Conservation (phyloP, 2,797 vertebrate species). For the Chelon auratus region DNA sequence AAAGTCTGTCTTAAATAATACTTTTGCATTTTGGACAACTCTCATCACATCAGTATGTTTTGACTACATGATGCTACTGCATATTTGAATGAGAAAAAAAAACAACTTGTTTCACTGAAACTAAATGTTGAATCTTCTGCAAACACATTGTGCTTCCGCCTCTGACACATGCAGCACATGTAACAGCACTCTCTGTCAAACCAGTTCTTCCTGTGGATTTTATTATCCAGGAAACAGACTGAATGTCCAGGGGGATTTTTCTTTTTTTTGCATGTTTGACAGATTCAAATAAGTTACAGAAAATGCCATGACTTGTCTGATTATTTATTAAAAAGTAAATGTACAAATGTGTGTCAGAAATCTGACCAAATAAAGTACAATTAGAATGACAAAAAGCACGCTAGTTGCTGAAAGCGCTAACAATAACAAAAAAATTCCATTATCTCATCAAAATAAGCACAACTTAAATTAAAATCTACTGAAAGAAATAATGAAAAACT, state of each 20-base stretch:
- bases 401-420: conserved; percentile 1
- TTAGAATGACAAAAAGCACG: conserved; percentile 12
- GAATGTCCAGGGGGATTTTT: conserved; percentile 23
- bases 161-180: conserved; percentile 19
- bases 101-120: conserved; percentile 59
- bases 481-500: not conserved
- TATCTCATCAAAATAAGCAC: not conserved
- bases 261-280: not conserved
- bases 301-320: not conserved
- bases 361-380: conserved; percentile 3
- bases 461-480: not conserved
- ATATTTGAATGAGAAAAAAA: conserved; percentile 27
- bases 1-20: not conserved
- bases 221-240: conserved; percentile 11
- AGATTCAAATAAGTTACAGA: not conserved
- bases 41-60: not conserved
- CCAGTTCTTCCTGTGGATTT: conserved; percentile 76
- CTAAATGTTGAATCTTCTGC: conserved; percentile 42
- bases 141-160: conserved; percentile 38
- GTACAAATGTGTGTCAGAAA: conserved; percentile 1
- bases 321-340: conserved; percentile 49
- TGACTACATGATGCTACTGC: not conserved
- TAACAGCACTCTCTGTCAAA: conserved; percentile 81
- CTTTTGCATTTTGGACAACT: not conserved
- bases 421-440: not conserved